Percentiles rank a stretch among this genome's conserved stretches.
Conservation (phyloP, 1,140 invertebrate species). For the Dinothrombium tinctorium region DNA sequence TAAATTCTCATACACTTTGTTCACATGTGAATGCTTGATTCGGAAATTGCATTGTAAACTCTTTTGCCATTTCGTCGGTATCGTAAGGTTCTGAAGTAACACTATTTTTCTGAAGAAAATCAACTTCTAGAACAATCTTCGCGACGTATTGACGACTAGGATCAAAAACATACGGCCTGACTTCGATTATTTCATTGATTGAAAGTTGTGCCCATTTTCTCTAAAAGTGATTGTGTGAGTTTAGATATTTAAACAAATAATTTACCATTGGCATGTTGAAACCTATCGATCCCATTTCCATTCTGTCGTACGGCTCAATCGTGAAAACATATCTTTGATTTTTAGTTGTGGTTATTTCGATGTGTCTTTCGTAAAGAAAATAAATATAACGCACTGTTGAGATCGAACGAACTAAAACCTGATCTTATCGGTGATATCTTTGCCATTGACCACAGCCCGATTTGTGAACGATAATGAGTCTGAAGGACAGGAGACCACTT, state of each 20-base stretch:
- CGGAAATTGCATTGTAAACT: constrained; percentile 21
- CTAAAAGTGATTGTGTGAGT: constrained; percentile 24
- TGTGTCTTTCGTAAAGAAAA: constrained; percentile 38
- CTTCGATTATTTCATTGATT: constrained; percentile 60
- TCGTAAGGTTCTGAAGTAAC: constrained; percentile 64
- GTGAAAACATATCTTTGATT: constrained; percentile 65
- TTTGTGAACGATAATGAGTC: too few species aligned
- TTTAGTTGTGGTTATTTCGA: constrained; percentile 52
- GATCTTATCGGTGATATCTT: too few species aligned
- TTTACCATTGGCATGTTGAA: constrained; percentile 51
- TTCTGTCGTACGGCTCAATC: constrained; percentile 40
- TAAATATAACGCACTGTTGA: constrained; percentile 9
- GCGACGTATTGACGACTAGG: constrained; percentile 54
- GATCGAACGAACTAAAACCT: too few species aligned
- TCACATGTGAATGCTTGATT: constrained; percentile 44
- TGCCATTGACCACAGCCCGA: too few species aligned
- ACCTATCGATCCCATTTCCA: constrained; percentile 51
- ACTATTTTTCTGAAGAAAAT: constrained; percentile 77
- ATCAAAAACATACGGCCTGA: constrained; percentile 47
- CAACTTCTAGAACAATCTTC: constrained; percentile 58
- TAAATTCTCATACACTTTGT: too few species aligned
- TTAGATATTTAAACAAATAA: constrained; percentile 2
- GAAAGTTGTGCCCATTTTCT: constrained; percentile 82
- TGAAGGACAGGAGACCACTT: too few species aligned
- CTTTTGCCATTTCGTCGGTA: constrained; percentile 79